A percentile compares a stretch with the other conserved stretches of the same genome.
Conservation (phyloP, 2,113 vertebrate species). For the Oophaga pumilio region DNA sequence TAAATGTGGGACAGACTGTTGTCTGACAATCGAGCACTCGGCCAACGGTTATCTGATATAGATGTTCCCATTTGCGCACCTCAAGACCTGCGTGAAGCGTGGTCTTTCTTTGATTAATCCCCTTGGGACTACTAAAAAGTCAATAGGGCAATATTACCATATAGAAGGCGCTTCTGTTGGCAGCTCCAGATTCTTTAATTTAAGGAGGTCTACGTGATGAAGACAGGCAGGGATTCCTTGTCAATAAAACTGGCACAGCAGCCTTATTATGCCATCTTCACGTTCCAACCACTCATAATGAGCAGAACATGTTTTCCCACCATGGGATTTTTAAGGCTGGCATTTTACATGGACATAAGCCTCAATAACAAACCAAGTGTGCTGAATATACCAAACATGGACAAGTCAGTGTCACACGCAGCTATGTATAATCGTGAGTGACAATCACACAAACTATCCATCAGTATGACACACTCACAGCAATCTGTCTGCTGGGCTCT, state of each 20-base stretch:
- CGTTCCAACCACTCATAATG: background rate
- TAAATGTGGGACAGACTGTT: too few species aligned
- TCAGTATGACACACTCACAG: constrained; percentile 41
- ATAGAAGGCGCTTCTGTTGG: background rate
- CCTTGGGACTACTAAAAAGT: background rate
- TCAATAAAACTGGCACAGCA: background rate
- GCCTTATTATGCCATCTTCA: background rate
- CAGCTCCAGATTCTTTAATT: background rate
- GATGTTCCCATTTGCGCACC: background rate
- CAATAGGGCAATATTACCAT: background rate
- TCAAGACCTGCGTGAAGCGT: background rate
- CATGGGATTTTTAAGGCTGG: constrained; percentile 2
- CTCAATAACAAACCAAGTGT: background rate
- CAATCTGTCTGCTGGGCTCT: constrained; percentile 30
- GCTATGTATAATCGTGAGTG: background rate
- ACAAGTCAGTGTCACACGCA: background rate
- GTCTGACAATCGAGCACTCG: background rate
- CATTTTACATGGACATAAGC: background rate
- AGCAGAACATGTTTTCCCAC: background rate
- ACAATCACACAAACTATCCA: constrained; percentile 41
- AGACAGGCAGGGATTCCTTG: background rate
- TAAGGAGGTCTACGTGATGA: background rate
- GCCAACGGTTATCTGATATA: background rate
- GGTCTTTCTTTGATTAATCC: background rate
- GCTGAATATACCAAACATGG: background rate